Base-by-base conservation (phyloP, 2,888 invertebrate species). In the Syrista parreyssii region DNA sequence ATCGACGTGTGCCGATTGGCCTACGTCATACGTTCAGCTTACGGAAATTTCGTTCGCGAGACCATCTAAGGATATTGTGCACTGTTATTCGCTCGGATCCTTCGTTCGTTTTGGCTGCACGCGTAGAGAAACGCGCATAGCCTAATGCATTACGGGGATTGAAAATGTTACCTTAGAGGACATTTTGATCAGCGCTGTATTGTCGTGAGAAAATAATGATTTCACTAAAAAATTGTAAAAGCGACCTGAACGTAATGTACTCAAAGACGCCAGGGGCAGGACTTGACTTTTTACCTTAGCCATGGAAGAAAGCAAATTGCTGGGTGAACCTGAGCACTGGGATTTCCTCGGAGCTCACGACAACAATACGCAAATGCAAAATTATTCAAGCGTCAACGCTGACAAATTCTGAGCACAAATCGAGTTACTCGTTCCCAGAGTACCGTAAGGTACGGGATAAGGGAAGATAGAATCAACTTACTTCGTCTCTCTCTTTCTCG, bases 381-480 rank as follows among this genome's bases (percentile, higher is more conserved):
- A 84, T 83, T 84, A 84, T 84, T 85, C 84, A 84, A 83, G 81
- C 80, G 77, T 80, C 79, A 79, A 76, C 79, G 80, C 77, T 79
- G 77, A 76, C 77, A 80, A 82, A 84, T 82, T 76, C 81, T 76
- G 79, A 80, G 75, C 80, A 78, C 81, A 84, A 83, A 83, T 83
- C 79, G 82, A 83, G 82, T 82, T 83, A 82, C 75, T 69, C 81
- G 75, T 55, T 23, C 40, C 40, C 23, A 55, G 23, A 55, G 40
- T 9, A 55, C 40, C 40, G 15, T 23, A 6, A 55, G 40, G 23
- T 23, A 55, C 40, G 40, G 15, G 23, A 55, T 55, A 55, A 55
- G 76, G 75, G 74, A 79, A 81, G 81, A 81, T 81, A 74, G 79
- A 74, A 79, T 80, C 76, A 79, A 68, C 73, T 33, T 34, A 23